Conservation (phyloP, 2,888 invertebrate species). For the Ectemnius lituratus region DNA sequence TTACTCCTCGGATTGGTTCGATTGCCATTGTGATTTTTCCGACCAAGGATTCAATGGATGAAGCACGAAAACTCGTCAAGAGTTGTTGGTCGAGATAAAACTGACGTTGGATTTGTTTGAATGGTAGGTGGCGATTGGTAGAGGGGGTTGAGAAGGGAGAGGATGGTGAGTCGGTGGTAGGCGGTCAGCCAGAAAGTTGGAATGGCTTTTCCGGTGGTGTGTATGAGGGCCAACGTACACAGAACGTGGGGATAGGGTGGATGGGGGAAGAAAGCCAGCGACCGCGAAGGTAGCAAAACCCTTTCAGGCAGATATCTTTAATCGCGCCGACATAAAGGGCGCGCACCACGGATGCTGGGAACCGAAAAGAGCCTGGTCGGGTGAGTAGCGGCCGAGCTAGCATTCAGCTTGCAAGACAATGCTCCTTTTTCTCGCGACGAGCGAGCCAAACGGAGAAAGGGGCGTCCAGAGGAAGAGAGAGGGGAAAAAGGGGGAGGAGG, state of each 20-base stretch:
- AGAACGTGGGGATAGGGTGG: no score
- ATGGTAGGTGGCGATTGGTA: background rate
- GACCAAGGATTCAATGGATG: no score
- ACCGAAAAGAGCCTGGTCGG: constrained; percentile 25
- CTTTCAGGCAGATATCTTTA: constrained; percentile 51
- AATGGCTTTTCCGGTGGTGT: background rate
- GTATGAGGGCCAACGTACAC: no score
- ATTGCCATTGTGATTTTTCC: no score
- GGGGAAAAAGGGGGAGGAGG: background rate
- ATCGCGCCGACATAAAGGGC: constrained; percentile 48
- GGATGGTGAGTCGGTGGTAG: background rate
- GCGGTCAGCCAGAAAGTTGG: background rate
- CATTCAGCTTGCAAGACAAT: constrained; percentile 32
- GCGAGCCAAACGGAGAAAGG: background rate
- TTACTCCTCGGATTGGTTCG: background rate
- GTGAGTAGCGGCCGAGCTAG: constrained; percentile 9
- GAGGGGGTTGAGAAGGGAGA: background rate
- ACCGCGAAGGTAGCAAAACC: constrained; percentile 18
- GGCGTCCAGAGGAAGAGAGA: background rate
- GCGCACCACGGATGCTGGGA: constrained; percentile 38
- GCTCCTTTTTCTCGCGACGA: constrained; percentile 27
- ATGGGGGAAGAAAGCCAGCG: constrained; percentile 17
- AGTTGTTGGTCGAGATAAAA: background rate
- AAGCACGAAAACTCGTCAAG: background rate
- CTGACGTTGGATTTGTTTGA: background rate